Base-by-base conservation (phyloP, 1,140 invertebrate species). In the Drosophila guanche region DNA sequence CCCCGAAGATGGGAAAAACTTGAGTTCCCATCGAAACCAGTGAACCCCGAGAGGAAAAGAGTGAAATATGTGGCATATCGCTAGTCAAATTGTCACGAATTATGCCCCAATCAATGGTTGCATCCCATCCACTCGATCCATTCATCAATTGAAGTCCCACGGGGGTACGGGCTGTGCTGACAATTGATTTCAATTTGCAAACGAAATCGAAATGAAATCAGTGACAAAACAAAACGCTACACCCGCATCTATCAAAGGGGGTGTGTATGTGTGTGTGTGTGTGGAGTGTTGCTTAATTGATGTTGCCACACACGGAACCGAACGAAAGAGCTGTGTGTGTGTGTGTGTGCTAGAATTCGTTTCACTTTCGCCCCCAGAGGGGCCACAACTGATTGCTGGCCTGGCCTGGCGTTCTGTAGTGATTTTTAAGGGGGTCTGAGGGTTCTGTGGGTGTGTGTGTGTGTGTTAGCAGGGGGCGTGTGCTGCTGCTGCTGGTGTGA, bases 121-220 rank as follows among this genome's bases (percentile, higher is more conserved):
- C 29, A 33, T 33, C 29, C 33, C 16, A 20, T 20, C 16, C 16
- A 20, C 16, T 20, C 16, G 16, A 12, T 12, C 8, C 33, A 37
- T 37, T 75, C 80, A 72, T 59, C 58, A 62, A 78, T 68, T 69
- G 50, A 68, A 52, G 37, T 37, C 20, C 22, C n/a, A 37, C 8
- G 46, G 47, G 6, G 8, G 4, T 58, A 80, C 60, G 63, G 81
- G 77, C 56, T 71, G 58, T 76, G 77, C 52, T 68, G 61, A 76
- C 84, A 86, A 86, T 86, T 86, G 83, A 86, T 86, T 86, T 86
- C 78, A 86, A 86, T 86, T 86, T 86, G 83, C 83, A 88, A 88
- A 88, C 83, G 66, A 88, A 37, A 88, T 84, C 65, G 79, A 88
- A 89, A 88, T 89, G 83, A 88, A 88, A 88, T 89, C 84, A 89